These are phyloP conservation scores for Vulpes lagopus DNA, from an alignment of 2,113 vertebrate genomes.

Conservation along the genomic window DNA sequence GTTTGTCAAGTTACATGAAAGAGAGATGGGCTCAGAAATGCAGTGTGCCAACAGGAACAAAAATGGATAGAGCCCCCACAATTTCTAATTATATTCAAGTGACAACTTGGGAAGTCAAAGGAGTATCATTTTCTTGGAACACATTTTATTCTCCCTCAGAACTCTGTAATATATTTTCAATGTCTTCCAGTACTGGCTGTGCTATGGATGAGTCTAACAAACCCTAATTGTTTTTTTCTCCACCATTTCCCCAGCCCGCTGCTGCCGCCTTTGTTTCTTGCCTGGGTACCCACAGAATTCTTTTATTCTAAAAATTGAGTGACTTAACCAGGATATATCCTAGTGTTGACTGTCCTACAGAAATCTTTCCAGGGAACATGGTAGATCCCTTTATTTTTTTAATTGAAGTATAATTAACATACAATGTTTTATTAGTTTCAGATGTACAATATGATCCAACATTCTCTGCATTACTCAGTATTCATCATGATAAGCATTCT, in stretches of 20 bases:
- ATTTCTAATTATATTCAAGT: neutral
- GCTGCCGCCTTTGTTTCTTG: neutral
- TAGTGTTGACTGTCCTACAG: neutral
- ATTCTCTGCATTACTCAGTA: neutral
- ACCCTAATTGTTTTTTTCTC: neutral
- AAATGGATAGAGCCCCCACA: neutral
- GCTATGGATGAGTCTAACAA: neutral
- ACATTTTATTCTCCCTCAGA: neutral
- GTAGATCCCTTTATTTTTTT: neutral
- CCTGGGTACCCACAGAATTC: neutral
- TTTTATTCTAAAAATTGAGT: conserved; percentile 3
- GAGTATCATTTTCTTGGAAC: neutral
- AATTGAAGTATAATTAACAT: neutral
- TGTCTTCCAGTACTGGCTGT: neutral
- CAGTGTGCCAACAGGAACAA: neutral
- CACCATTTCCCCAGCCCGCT: neutral
- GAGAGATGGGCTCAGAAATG: conserved; percentile 7
- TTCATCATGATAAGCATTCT: neutral
- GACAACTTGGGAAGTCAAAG: neutral
- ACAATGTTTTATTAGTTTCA: neutral
- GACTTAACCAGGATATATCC: neutral
- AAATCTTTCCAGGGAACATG: neutral
- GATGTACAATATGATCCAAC: neutral
- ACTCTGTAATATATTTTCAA: neutral
- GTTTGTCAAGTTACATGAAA: conserved; percentile 6